Conservation (phyloP, 2,888 invertebrate genomes). For the Lasioglossum marginatum region DNA sequence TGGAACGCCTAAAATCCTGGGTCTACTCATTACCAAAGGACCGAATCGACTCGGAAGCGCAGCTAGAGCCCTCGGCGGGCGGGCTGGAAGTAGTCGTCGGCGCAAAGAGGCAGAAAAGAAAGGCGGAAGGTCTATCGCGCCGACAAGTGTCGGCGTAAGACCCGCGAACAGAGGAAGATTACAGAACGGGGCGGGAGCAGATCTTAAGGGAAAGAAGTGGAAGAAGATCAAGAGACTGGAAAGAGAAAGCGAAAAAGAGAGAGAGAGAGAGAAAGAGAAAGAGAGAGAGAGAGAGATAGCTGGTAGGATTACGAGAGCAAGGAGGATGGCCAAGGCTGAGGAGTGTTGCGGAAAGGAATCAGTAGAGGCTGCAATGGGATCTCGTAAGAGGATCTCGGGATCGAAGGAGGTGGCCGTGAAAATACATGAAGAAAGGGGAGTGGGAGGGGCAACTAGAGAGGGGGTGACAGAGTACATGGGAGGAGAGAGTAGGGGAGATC, state of each 20-base stretch:
- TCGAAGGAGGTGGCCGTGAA: neutral
- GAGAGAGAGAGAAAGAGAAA: no score
- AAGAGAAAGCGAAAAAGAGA: neutral
- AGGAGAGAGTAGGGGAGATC: neutral
- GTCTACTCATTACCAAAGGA: neutral
- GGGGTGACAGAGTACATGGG: neutral
- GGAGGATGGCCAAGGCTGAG: neutral
- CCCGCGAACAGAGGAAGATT: slow-evolving; percentile 22
- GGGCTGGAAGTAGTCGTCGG: neutral
- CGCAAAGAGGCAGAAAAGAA: neutral
- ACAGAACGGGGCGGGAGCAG: neutral
- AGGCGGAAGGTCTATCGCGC: neutral
- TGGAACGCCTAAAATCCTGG: neutral
- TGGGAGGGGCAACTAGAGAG: neutral
- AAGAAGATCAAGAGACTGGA: neutral
- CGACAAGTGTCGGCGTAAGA: slow-evolving; percentile 6
- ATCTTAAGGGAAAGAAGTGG: neutral
- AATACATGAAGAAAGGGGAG: neutral
- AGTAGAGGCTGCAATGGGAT: slow-evolving; percentile 15
- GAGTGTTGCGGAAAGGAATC: slow-evolving; percentile 19
- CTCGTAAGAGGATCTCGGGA: slow-evolving; percentile 29
- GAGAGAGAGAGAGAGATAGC: neutral
- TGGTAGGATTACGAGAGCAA: neutral
- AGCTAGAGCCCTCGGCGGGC: neutral
- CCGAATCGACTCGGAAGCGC: neutral